phyloP scores from a whole-genome alignment of 2,797 vertebrate species.

The Melanotaenia trifasciata region DNA sequence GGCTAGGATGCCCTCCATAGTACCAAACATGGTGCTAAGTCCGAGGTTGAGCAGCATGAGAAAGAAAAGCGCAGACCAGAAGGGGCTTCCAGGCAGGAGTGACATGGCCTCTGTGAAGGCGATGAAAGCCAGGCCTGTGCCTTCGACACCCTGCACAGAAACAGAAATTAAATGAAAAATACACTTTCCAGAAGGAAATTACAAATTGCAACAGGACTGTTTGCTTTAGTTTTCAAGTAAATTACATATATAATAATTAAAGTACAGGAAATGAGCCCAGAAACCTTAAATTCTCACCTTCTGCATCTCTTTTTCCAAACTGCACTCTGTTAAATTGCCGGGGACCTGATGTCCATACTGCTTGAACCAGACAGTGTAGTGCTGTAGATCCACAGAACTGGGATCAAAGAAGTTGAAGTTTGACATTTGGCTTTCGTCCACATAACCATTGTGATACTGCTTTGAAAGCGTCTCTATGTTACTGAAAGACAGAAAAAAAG shows the following conservation, averaged over 20 bases:
- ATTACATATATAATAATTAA: neutral
- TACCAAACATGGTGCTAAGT: conserved; percentile 86
- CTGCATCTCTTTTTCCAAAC: conserved; percentile 79
- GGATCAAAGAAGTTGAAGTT: conserved; percentile 53
- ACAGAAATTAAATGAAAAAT: too few relatives aligned
- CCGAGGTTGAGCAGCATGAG: conserved; percentile 87
- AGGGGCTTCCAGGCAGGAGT: conserved; percentile 83
- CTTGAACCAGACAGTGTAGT: conserved; percentile 76
- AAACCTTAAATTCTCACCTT: conserved; percentile 56
- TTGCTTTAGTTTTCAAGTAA: conserved; percentile 7
- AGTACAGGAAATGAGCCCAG: neutral
- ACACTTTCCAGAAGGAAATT: too few relatives aligned
- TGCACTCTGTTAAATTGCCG: conserved; percentile 72
- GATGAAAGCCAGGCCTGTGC: conserved; percentile 85
- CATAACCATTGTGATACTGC: neutral
- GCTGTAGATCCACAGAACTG: conserved; percentile 45
- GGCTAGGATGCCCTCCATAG: conserved; percentile 87
- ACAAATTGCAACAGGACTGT: neutral
- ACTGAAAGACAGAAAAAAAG: conserved; percentile 48
- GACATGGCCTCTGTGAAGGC: conserved; percentile 88
- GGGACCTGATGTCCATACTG: neutral
- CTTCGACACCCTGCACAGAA: conserved; percentile 81
- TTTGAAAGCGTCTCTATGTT: conserved; percentile 60
- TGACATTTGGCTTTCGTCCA: conserved; percentile 23
- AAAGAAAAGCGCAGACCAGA: conserved; percentile 89